These are phyloP conservation scores for Electrophaes corylata DNA, from an alignment of 2,888 invertebrate genomes.

Conservation along the genomic window DNA sequence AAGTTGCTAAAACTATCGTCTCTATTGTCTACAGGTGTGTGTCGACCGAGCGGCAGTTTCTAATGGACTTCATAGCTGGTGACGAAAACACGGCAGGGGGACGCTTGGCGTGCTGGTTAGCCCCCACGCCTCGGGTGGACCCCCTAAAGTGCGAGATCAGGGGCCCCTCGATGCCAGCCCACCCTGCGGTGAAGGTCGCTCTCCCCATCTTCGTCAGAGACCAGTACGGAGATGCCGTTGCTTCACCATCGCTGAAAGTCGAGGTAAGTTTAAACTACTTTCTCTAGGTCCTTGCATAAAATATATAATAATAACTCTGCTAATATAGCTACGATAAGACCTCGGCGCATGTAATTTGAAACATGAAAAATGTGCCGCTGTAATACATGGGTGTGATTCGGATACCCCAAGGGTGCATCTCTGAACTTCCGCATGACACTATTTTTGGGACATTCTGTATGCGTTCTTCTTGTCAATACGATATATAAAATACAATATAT, in stretches of 20 bases:
- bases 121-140: slow-evolving; percentile 96
- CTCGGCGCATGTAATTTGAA: too few species aligned
- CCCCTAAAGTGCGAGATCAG: slow-evolving; percentile 93
- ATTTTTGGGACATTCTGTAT: too few species aligned
- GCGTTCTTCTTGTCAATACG: too few species aligned
- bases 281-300: neutral
- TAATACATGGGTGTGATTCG: too few species aligned
- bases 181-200: slow-evolving; percentile 78
- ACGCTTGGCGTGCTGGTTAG: slow-evolving; percentile 96
- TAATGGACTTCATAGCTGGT: slow-evolving; percentile 95
- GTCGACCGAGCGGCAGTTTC: slow-evolving; percentile 95
- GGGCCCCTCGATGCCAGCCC: slow-evolving; percentile 89
- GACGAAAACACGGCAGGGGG: slow-evolving; percentile 94
- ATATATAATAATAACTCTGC: too few species aligned
- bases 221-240: slow-evolving; percentile 95
- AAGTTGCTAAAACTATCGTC: neutral
- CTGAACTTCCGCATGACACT: too few species aligned
- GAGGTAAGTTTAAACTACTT: slow-evolving; percentile 54
- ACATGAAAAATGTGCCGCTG: too few species aligned
- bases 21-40: slow-evolving; percentile 86
- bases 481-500: too few species aligned
- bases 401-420: too few species aligned
- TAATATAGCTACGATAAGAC: too few species aligned
- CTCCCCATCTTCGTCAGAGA: slow-evolving; percentile 92
- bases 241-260: slow-evolving; percentile 93